Base-by-base conservation (phyloP, 1,140 invertebrate species). In the Ericerus pela region DNA sequence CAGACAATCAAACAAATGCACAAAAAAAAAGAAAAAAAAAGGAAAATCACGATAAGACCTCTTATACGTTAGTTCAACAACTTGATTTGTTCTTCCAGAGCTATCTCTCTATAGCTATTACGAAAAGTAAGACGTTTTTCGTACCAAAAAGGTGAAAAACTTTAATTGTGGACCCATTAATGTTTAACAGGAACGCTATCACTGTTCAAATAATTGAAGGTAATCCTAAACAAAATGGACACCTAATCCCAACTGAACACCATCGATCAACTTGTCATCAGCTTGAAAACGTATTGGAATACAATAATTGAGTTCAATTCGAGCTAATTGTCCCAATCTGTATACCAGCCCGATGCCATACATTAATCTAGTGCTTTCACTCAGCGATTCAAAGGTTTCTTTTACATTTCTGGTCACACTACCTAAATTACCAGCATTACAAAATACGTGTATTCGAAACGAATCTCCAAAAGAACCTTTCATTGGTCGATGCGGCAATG, bases 291-390 rank as follows among this genome's bases (percentile, higher is more conserved):
- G 66, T 33, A 82, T 65, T 22, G 85, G 86, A 52, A 83, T 66
- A 67, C 80, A 82, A 69, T 89, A 89, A 71, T 93, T 94, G 8
- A 94, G 72, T 74, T 94, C 91, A 16, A 92, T 68, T 55, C 88
- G 71, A 12, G 87, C 88, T 38, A 82, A 73, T 43, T 82, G 75
- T 3, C 81, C 86, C 12, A 94, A 65, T 59, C 80, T 75, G 59
- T 93, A 70, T 4, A 82, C 84, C n/a, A 90, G 68, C 27, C 88
- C 88, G 20, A 79, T 66, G 16, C 88, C 87, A 61, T 74, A 75
- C 1, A 84, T 73, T 56, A 81, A 69, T 30, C 85, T 70, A 12
- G 75, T 65, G 55, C 76, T 72, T 37, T 73, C 65, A 3, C 63
- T 68, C 20, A 78, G 63, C 54, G 67, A 64, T 61, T 68, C 69